Evolutionary conservation across 2,113 vertebrate genomes (phyloP).

Genomic region (Mormyrus lacerda): DNA sequence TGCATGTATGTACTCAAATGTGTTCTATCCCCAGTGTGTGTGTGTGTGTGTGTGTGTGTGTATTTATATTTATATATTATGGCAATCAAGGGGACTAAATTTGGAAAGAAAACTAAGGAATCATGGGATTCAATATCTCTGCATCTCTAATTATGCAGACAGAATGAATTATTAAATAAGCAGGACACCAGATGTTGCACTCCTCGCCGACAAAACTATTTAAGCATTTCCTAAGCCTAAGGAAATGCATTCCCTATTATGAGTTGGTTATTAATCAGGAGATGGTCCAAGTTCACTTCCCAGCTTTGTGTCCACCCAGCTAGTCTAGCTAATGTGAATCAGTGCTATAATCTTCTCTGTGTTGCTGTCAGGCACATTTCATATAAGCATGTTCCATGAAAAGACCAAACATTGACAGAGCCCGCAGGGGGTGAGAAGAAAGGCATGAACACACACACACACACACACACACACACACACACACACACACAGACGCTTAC

Average conservation of each 20-base stretch:
- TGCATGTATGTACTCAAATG: constrained; percentile 32
- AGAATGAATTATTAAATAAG: constrained; percentile 55
- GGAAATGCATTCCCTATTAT: constrained; percentile 29
- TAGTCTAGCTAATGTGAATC: background rate
- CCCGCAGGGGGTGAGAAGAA: background rate
- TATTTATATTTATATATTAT: constrained; percentile 31
- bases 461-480: background rate
- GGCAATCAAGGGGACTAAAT: constrained; percentile 14
- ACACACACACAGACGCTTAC: background rate
- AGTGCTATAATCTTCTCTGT: background rate
- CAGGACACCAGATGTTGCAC: constrained; percentile 49
- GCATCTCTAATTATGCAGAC: constrained; percentile 45
- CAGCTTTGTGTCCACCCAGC: background rate
- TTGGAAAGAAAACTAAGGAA: constrained; percentile 26
- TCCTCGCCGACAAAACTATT: constrained; percentile 43
- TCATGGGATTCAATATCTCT: constrained; percentile 37
- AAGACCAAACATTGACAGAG: background rate
- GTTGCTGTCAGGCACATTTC: background rate
- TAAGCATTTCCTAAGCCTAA: constrained; percentile 28
- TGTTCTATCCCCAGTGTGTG: constrained; percentile 29
- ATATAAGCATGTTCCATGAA: background rate
- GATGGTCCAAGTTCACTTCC: background rate
- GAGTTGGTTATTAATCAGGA: constrained; percentile 23
- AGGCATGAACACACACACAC: background rate
- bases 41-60: too few relatives aligned